phyloP scores from a whole-genome alignment of 2,888 invertebrate species.

The Onchidella celtica region DNA sequence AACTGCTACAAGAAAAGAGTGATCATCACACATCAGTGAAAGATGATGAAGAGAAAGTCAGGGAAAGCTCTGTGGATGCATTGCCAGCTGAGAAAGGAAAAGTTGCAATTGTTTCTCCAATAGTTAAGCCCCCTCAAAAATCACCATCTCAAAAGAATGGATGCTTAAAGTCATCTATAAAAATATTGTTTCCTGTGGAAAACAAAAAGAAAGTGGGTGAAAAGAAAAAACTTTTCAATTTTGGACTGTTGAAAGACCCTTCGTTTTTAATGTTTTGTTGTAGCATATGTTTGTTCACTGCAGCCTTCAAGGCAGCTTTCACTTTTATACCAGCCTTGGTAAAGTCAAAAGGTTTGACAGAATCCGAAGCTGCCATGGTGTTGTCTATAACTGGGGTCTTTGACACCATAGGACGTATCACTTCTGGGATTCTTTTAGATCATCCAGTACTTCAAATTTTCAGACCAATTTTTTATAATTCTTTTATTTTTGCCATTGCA shows the following conservation, averaged over 20 bases:
- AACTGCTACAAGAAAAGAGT: too few relatives aligned
- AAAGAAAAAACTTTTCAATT: constrained; percentile 51
- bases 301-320: constrained; percentile 59
- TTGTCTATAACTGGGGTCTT: constrained; percentile 66
- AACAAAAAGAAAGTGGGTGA: neutral
- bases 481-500: constrained; percentile 64
- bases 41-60: too few relatives aligned
- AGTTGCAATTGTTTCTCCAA: too few relatives aligned
- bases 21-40: too few relatives aligned
- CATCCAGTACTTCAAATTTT: constrained; percentile 60
- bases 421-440: constrained; percentile 63
- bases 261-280: constrained; percentile 55
- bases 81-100: too few relatives aligned
- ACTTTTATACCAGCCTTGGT: constrained; percentile 69
- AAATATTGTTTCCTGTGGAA: constrained; percentile 49
- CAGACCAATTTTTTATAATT: constrained; percentile 64
- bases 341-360: constrained; percentile 58
- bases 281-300: constrained; percentile 54
- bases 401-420: constrained; percentile 64
- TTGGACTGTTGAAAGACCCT: constrained; percentile 51
- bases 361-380: constrained; percentile 62
- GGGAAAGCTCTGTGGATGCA: too few relatives aligned
- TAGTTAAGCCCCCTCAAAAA: too few relatives aligned
- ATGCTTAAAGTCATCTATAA: constrained; percentile 20
- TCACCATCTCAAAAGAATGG: too few relatives aligned